A percentile compares a stretch with the other conserved stretches of the same genome.
phyloP scores from a whole-genome alignment of 2,113 vertebrate genomes.

The Prolemur simus region DNA sequence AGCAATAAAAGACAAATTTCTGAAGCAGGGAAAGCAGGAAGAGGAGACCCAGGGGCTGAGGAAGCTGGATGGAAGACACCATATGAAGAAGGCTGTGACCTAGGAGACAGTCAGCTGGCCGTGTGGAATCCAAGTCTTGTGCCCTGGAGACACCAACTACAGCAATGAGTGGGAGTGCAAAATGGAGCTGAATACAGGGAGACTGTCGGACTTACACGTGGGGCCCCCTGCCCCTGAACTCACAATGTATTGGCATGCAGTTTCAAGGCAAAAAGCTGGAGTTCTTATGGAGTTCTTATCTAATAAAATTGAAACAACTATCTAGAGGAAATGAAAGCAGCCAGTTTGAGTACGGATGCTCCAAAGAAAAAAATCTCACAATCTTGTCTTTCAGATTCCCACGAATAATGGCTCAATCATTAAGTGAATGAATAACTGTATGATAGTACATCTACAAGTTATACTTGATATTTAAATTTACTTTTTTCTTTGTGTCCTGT shows the following conservation, averaged over 20 bases:
- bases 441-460: neutral
- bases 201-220: neutral
- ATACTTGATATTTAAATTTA: neutral
- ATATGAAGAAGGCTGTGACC: neutral
- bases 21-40: neutral
- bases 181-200: neutral
- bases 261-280: neutral
- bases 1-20: neutral
- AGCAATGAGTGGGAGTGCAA: neutral
- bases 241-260: neutral
- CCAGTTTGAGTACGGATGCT: neutral
- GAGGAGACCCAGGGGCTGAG: neutral
- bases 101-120: neutral
- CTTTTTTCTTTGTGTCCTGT: neutral
- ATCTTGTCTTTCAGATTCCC: neutral
- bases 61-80: neutral
- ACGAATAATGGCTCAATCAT: neutral
- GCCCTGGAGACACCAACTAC: neutral
- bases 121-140: neutral
- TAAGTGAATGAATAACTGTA: neutral
- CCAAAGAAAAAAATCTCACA: neutral
- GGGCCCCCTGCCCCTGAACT: neutral
- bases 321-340: neutral
- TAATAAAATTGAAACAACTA: neutral
- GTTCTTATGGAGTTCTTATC: neutral